Evolutionary conservation across 2,797 vertebrate species (phyloP), one percentile per base, ranked within the genome.

Genomic region (Syngnathus acus): DNA sequence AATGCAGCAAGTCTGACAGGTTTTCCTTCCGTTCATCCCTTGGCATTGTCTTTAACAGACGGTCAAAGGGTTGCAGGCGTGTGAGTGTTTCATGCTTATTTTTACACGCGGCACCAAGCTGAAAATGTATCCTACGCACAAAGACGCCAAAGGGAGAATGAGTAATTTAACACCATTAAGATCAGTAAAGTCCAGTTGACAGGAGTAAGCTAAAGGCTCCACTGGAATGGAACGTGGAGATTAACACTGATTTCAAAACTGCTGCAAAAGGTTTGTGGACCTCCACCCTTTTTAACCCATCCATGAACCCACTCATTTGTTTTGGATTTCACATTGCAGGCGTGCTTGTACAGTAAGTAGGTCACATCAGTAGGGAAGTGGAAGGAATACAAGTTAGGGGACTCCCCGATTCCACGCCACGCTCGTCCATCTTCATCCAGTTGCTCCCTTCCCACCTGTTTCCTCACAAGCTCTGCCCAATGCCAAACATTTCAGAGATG

Each of bases 291-390:
- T 73, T 70, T 77, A 68, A 75, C 64, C 73, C 78, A 69, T 69
- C 74, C 80, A 76, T 82, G 74, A 67, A 76, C 66, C 73, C 78
- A 69, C 69, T 75, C 80, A 75, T 84, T 86, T 79, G 67, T 82
- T 74, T 76, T 51, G 21, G 68, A 64, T 76, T 80, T 85, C 65
- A 64, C 62, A 48, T 89, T 75, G 75, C 78, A 81, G 72, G 72
- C 80, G 77, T 76, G 77, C 86, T 83, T 84, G 70, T 87, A 87
- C 81, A 80, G 84, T 82, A 89, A 89, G 79, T 90, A 88, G 87
- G 88, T 90, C 89, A 87, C 68, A 71, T 60, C 75, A 66, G 66
- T 75, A 68, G 79, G 82, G 83, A 86, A 84, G 81, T 77, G 17
- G 26, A 54, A 72, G 66, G 62, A 66, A 61, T 65, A 81, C 76